Percentiles rank a stretch among this genome's conserved stretches.
Evolutionary conservation across 2,888 invertebrate species (phyloP).

Genomic region (Boloria euphrosyne): DNA sequence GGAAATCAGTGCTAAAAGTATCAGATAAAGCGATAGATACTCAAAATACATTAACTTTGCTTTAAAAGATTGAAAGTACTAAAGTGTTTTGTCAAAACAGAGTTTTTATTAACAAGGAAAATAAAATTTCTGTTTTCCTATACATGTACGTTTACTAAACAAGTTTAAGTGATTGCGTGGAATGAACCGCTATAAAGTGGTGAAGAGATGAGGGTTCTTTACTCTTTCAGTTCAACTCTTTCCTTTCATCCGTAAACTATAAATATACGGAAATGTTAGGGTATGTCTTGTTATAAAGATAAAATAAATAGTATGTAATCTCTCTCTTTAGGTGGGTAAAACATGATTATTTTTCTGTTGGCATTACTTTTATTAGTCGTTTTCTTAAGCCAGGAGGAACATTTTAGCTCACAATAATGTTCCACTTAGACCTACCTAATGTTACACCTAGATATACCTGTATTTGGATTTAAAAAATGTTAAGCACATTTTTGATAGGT

Average conservation of each 20-base stretch:
- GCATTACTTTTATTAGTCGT: too few relatives aligned
- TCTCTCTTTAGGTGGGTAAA: too few relatives aligned
- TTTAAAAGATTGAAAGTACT: neutral
- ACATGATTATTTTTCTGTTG: too few relatives aligned
- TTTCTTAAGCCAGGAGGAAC: too few relatives aligned
- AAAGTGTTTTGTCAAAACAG: neutral
- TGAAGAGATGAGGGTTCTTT: constrained; percentile 4
- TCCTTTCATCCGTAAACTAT: constrained; percentile 7
- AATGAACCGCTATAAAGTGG: constrained; percentile 6
- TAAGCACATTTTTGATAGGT: too few relatives aligned
- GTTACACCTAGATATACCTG: too few relatives aligned
- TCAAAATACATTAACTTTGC: neutral
- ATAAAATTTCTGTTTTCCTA: constrained; percentile 1
- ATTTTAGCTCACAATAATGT: too few relatives aligned
- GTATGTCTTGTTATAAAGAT: neutral
- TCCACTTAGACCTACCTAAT: too few relatives aligned
- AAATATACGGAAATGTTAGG: constrained; percentile 2
- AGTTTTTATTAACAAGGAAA: constrained; percentile 10
- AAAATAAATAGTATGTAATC: neutral
- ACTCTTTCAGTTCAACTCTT: neutral
- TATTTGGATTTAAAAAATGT: too few relatives aligned
- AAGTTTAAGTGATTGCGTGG: constrained; percentile 17
- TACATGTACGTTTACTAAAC: neutral
- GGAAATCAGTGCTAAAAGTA: too few relatives aligned
- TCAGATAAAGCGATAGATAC: neutral